Evolutionary conservation across 2,888 invertebrate genomes (phyloP), one percentile per base, ranked within the genome.

Genomic region (Uloborus plumipes): DNA sequence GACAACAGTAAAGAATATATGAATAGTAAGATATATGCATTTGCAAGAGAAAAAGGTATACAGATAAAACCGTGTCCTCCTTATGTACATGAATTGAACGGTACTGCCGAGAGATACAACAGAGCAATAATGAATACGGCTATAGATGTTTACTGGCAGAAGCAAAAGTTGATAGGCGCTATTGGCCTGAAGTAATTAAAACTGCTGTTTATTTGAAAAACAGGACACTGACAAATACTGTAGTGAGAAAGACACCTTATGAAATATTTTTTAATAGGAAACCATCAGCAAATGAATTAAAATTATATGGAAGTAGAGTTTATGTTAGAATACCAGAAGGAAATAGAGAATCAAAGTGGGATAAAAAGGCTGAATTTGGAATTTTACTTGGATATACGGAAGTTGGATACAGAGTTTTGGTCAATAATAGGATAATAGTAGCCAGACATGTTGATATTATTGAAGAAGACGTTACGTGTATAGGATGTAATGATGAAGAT

Each of bases 281-380:
- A 55, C 16, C 55, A 55, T 55, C 55, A 13, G 55, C 55, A 9
- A 55, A 15, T 9, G 55, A 55, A 55, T 18, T 55, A 55, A 55
- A 18, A 55, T 15, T 55, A 9, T 55, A 55, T 55, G 55, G 55
- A 3, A 55, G 55, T 9, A 55, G 16, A 55, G 55, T 55, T 3
- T 55, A 20, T 22, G 26, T 61, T 13, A 61, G 61, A 61, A 26
- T 61, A 61, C 55, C 16, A 55, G 55, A 55, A 55, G 55, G 11
- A 55, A 16, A 55, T 3, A 55, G 55, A 55, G 15, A 55, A 11
- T 55, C 55, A 0, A 55, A 55, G n/a, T 55, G 16, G 15, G 55
- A 14, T 55, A n/a, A 55, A 55, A 55, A 16, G 55, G 55, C n/a
- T n/a, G 55, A 55, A 55, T 55, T 55, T 55, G 55, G 55, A 55